Evolutionary conservation across 2,797 vertebrate genomes (phyloP).

Genomic region (Holocentrus rufus): DNA sequence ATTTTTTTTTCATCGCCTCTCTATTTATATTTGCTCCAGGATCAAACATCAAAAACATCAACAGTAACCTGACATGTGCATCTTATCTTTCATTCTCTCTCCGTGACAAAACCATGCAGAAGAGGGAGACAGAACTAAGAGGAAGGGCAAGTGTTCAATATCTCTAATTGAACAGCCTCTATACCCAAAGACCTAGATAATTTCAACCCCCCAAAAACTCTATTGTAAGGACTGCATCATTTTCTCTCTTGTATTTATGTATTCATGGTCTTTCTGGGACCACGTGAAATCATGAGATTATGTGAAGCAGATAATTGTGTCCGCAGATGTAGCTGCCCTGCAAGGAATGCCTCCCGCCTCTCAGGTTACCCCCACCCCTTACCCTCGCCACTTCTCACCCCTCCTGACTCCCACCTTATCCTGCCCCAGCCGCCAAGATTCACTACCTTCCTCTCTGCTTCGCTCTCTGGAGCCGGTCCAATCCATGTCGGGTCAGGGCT

Average conservation of each 20-base stretch:
- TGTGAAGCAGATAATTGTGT: constrained; percentile 79
- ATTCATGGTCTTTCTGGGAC: constrained; percentile 26
- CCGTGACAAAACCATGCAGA: neutral
- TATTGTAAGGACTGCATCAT: neutral
- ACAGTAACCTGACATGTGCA: neutral
- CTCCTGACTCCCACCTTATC: constrained; percentile 63
- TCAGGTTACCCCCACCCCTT: constrained; percentile 77
- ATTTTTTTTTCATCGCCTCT: neutral
- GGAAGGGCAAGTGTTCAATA: neutral
- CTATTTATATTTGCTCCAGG: neutral
- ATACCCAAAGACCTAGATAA: neutral
- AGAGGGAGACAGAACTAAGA: neutral
- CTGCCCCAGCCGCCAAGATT: constrained; percentile 33
- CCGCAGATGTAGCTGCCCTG: constrained; percentile 83
- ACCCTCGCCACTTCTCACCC: constrained; percentile 60
- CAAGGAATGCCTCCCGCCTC: constrained; percentile 80
- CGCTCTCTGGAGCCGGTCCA: constrained; percentile 5
- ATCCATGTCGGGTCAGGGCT: constrained; percentile 39
- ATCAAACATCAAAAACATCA: neutral
- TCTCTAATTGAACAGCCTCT: too few species aligned
- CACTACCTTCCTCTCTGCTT: constrained; percentile 44
- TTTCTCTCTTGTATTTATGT: neutral
- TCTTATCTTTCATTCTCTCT: neutral
- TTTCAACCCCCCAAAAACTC: neutral
- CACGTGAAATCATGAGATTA: constrained; percentile 75